Conservation (phyloP, 2,888 invertebrate genomes). For the Drosophila mayaguana region DNA sequence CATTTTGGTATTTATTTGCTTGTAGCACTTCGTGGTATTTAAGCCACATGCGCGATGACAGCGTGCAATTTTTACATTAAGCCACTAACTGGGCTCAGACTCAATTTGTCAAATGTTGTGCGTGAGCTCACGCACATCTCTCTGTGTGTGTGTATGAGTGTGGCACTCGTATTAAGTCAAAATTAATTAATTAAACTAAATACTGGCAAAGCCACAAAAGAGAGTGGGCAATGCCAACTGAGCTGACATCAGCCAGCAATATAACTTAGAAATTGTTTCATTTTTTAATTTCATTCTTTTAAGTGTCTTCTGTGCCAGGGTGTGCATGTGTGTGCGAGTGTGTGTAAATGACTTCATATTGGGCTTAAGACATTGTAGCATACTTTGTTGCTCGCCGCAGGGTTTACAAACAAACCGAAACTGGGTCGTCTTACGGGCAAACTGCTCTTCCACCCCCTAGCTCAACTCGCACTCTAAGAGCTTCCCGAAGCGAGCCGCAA, state of each 20-base stretch:
- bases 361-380: conserved; percentile 42
- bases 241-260: conserved; percentile 56
- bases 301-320: conserved; percentile 30
- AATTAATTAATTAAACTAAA: conserved; percentile 70
- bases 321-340: conserved; percentile 38
- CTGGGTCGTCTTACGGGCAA: conserved; percentile 64
- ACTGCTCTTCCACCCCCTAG: too few relatives aligned
- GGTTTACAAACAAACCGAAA: conserved; percentile 40
- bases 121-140: conserved; percentile 62
- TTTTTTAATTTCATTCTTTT: conserved; percentile 42
- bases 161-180: conserved; percentile 10
- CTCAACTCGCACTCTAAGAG: neutral
- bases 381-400: conserved; percentile 53
- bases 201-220: neutral
- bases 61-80: conserved; percentile 69
- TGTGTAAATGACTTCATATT: conserved; percentile 70
- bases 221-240: neutral
- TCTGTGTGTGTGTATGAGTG: neutral
- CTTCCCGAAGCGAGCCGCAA: conserved; percentile 43
- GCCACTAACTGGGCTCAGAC: conserved; percentile 52
- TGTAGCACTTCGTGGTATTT: conserved; percentile 16
- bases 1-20: conserved; percentile 14
- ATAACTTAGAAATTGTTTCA: conserved; percentile 22
- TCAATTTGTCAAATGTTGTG: conserved; percentile 66
- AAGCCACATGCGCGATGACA: conserved; percentile 60